Conservation (phyloP, 2,113 vertebrate genomes). For the Motacilla tschutschensis region DNA sequence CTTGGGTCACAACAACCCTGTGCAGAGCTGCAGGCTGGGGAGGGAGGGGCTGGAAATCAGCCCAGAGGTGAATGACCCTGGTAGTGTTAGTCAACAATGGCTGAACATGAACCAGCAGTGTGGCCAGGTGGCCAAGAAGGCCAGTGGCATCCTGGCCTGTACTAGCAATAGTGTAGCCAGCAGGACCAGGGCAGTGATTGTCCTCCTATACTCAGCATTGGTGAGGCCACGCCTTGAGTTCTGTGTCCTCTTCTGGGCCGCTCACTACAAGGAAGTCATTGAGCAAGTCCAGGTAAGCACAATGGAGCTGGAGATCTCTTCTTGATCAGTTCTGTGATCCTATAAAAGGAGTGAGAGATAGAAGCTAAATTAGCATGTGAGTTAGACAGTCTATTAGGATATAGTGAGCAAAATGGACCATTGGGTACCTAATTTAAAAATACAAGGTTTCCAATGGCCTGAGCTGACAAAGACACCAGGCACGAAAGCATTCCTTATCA, state of each 20-base stretch:
- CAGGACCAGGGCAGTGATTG: neutral
- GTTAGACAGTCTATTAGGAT: neutral
- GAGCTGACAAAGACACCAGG: neutral
- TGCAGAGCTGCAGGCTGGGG: neutral
- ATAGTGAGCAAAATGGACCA: neutral
- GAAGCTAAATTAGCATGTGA: neutral
- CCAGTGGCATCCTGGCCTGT: neutral
- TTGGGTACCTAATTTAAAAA: neutral
- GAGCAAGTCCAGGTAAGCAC: fast-evolving
- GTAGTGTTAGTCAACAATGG: fast-evolving
- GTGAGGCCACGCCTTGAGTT: neutral
- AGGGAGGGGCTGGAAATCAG: neutral
- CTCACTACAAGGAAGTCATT: neutral
- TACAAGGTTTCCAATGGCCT: neutral
- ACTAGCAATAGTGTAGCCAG: neutral
- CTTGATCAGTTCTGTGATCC: fast-evolving
- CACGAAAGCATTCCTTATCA: neutral
- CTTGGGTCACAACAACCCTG: neutral
- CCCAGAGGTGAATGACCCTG: neutral
- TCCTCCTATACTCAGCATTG: neutral
- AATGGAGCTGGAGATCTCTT: neutral
- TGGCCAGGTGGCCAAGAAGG: neutral
- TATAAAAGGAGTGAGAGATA: neutral
- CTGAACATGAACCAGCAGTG: neutral
- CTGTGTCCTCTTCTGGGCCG: neutral